Percentiles rank a stretch among this genome's conserved stretches.
These are phyloP conservation scores for Aleiodes sp. DNA, from an alignment of 1,140 invertebrate genomes.

Conservation along the genomic window DNA sequence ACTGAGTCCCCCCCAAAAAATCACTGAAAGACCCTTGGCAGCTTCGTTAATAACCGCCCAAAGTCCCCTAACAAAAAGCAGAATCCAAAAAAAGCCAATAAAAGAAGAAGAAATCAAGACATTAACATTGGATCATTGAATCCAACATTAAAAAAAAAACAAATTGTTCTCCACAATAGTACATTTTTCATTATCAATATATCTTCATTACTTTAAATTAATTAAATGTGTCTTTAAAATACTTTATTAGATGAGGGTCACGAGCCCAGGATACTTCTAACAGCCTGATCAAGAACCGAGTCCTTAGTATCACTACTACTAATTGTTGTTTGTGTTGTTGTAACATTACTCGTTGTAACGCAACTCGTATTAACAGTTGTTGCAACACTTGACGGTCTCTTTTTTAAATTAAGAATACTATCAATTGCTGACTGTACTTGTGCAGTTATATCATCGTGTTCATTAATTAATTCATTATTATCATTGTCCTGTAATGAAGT, in stretches of 20 bases:
- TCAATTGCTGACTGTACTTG: constrained; percentile 83
- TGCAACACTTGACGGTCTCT: constrained; percentile 54
- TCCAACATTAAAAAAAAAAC: constrained; percentile 20
- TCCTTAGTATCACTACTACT: constrained; percentile 55
- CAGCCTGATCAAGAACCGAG: constrained; percentile 68
- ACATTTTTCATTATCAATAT: too few species aligned
- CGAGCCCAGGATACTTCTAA: constrained; percentile 68
- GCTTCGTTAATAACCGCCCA: too few species aligned
- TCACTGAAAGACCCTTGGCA: too few species aligned
- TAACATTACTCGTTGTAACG: constrained; percentile 26
- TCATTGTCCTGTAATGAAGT: constrained; percentile 32
- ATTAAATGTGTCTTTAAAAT: constrained; percentile 51
- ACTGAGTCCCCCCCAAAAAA: too few species aligned
- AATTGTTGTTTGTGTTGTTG: constrained; percentile 12
- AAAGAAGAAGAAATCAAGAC: too few species aligned
- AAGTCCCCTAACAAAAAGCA: too few species aligned
- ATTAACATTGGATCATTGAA: too few species aligned
- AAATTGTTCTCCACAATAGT: constrained; percentile 16
- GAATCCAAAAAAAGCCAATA: too few species aligned
- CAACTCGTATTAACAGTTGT: constrained; percentile 28
- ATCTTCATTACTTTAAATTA: not conserved
- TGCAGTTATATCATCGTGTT: constrained; percentile 74
- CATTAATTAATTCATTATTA: constrained; percentile 51
- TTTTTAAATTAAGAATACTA: constrained; percentile 78
- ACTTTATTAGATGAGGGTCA: constrained; percentile 66